Conservation (phyloP, 2,797 vertebrate species). For the Selene dorsalis region DNA sequence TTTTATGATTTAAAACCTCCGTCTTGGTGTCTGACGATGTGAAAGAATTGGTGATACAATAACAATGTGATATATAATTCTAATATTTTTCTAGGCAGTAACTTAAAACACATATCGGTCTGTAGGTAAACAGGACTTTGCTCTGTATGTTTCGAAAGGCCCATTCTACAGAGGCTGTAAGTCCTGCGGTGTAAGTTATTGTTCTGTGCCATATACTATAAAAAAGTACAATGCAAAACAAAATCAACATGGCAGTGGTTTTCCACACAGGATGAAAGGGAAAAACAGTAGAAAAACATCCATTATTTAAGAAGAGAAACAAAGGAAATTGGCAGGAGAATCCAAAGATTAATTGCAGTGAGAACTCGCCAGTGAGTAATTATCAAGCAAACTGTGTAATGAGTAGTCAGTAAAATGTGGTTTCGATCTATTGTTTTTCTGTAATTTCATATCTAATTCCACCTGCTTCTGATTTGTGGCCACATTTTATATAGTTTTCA, state of each 20-base stretch:
- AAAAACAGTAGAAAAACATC: background rate
- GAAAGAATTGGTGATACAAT: background rate
- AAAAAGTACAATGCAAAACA: background rate
- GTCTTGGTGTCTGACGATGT: background rate
- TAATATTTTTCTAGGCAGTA: background rate
- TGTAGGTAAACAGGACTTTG: background rate
- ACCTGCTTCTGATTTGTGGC: background rate
- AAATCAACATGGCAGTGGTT: background rate
- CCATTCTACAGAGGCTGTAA: background rate
- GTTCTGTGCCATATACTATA: background rate
- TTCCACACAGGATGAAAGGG: background rate
- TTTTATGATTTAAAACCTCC: background rate
- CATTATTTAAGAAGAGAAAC: background rate
- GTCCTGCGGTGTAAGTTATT: too few species aligned
- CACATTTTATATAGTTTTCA: background rate
- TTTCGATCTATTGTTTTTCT: background rate
- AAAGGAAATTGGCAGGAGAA: background rate
- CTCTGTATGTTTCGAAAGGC: background rate
- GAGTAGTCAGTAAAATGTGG: background rate
- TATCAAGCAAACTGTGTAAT: background rate
- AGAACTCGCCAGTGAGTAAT: background rate
- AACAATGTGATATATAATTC: too few species aligned
- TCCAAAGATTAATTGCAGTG: background rate
- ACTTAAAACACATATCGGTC: background rate
- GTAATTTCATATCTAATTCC: background rate